These are phyloP conservation scores for Merodon equestris DNA, from an alignment of 2,888 invertebrate species.

Conservation along the genomic window DNA sequence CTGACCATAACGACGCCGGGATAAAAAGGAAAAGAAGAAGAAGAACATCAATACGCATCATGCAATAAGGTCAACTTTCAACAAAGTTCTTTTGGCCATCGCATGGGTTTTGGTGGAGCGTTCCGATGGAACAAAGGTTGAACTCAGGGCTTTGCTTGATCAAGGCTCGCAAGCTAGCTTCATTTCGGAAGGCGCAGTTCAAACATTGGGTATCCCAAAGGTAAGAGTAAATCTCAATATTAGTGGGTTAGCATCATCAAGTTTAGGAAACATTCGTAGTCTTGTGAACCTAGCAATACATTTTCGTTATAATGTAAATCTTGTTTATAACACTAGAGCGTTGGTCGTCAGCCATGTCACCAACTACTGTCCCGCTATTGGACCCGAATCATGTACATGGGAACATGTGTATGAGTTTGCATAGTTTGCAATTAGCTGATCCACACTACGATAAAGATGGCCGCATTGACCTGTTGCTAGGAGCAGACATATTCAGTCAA, in stretches of 20 bases:
- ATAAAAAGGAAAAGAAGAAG: no score
- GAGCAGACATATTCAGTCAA: conserved; percentile 18
- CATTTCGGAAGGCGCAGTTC: conserved; percentile 20
- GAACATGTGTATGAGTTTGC: conserved; percentile 13
- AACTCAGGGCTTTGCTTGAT: conserved; percentile 16
- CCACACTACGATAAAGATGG: conserved; percentile 13
- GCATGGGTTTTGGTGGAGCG: conserved; percentile 15
- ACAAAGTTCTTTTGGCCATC: conserved; percentile 14
- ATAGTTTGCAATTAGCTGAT: conserved; percentile 9
- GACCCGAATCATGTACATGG: neutral
- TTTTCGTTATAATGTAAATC: neutral
- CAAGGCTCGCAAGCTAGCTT: conserved; percentile 11
- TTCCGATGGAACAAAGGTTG: conserved; percentile 1
- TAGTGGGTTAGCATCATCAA: conserved; percentile 12
- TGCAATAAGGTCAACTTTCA: neutral
- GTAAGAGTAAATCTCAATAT: conserved; percentile 16
- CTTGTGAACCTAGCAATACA: conserved; percentile 1
- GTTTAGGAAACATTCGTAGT: conserved; percentile 9
- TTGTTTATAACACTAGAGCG: neutral
- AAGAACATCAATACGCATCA: no score
- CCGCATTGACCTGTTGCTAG: conserved; percentile 10
- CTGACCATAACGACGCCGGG: no score
- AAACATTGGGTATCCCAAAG: conserved; percentile 16
- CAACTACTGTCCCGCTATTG: conserved; percentile 1
- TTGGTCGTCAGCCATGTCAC: neutral